A percentile compares a stretch with the other conserved stretches of the same genome.
phyloP scores from a whole-genome alignment of 2,888 invertebrate genomes.

The Aspidiotus rigidus region DNA sequence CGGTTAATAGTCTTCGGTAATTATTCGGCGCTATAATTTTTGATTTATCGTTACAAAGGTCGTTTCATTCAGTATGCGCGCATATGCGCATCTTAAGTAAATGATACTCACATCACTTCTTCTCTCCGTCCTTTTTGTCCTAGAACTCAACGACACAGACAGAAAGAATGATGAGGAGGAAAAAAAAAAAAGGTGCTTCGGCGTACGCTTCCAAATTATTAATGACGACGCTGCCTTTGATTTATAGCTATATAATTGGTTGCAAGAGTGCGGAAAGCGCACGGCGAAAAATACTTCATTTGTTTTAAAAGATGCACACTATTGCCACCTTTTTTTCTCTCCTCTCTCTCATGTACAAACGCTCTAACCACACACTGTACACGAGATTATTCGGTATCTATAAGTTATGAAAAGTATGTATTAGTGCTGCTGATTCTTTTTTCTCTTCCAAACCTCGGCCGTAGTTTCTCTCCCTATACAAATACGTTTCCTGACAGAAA shows the following conservation, averaged over 20 bases:
- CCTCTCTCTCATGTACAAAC: no score
- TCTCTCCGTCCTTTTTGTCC: no score
- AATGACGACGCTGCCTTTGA: slow-evolving; percentile 20
- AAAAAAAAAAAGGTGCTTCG: slow-evolving; percentile 7
- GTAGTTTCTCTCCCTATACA: background rate
- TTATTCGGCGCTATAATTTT: slow-evolving; percentile 6
- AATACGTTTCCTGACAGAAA: background rate
- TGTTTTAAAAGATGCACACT: background rate
- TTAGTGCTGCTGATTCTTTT: background rate
- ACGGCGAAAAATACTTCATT: background rate
- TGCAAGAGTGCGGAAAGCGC: slow-evolving; percentile 27
- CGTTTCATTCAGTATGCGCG: background rate
- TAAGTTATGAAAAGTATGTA: no score
- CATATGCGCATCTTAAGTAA: background rate
- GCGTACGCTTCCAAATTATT: slow-evolving; percentile 16
- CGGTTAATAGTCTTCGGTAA: background rate
- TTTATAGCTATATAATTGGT: slow-evolving; percentile 33
- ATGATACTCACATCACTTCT: background rate
- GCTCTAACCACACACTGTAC: no score
- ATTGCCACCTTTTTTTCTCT: background rate
- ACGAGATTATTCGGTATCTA: no score
- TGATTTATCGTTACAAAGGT: slow-evolving; percentile 14
- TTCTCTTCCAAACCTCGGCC: background rate
- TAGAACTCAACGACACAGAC: background rate
- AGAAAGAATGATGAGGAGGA: background rate